Evolutionary conservation across 2,888 invertebrate species (phyloP).

Genomic region (Mesorhabditis belari): DNA sequence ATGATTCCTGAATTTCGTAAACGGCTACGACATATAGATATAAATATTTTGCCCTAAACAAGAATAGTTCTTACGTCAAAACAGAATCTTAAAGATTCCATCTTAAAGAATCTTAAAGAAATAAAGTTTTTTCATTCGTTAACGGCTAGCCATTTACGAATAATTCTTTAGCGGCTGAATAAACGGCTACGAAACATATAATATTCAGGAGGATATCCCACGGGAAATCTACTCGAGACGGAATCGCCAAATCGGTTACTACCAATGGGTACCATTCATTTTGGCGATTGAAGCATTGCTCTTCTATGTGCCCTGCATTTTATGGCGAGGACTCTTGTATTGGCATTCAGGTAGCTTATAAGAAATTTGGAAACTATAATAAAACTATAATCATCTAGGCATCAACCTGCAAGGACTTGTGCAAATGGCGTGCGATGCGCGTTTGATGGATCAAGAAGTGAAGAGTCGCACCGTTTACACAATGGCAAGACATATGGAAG

Average conservation of each 20-base stretch:
- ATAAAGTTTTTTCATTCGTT: neutral
- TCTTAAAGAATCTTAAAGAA: too few relatives aligned
- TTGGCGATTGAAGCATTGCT: conserved; percentile 52
- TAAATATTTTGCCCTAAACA: too few relatives aligned
- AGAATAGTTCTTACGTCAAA: too few relatives aligned
- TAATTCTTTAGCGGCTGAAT: neutral
- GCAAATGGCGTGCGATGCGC: conserved; percentile 53
- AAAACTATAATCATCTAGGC: conserved; percentile 26
- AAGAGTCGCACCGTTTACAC: conserved; percentile 53
- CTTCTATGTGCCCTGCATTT: conserved; percentile 53
- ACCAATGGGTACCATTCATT: conserved; percentile 52
- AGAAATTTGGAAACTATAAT: neutral
- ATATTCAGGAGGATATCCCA: conserved; percentile 49
- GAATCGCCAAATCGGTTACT: conserved; percentile 53
- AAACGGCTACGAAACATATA: neutral
- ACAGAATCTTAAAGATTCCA: too few relatives aligned
- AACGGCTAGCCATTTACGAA: too few relatives aligned
- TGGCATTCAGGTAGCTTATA: conserved; percentile 49
- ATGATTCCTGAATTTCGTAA: too few relatives aligned
- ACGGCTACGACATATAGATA: too few relatives aligned
- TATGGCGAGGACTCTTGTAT: conserved; percentile 52
- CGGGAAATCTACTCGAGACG: conserved; percentile 52
- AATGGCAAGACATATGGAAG: conserved; percentile 54
- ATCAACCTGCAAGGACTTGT: conserved; percentile 53
- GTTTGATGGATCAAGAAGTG: conserved; percentile 52